Evolutionary conservation across 2,797 vertebrate species (phyloP).

Genomic region (Neosilurus mollespiculum): DNA sequence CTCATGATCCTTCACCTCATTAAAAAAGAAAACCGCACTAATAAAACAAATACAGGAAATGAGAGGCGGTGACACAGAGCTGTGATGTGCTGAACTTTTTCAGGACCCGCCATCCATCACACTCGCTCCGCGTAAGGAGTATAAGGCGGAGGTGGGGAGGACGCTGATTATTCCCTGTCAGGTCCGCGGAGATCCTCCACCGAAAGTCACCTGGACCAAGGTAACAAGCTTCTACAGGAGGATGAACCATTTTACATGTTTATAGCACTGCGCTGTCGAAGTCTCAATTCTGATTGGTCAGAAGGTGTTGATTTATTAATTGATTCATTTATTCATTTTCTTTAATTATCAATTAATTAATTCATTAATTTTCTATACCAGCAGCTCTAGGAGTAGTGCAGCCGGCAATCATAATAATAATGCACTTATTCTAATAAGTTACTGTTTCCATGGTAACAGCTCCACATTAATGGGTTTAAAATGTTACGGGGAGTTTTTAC

Average conservation of each 20-base stretch:
- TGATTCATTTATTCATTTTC: too few species aligned
- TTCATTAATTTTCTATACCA: neutral
- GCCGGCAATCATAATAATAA: neutral
- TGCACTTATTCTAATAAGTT: neutral
- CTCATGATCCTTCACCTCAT: neutral
- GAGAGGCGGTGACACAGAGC: neutral
- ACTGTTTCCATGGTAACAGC: neutral
- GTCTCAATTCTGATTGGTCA: neutral
- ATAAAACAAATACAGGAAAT: neutral
- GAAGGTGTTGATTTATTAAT: neutral
- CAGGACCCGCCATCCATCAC: slow-evolving; percentile 87
- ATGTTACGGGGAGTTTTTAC: neutral
- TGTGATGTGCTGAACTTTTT: slow-evolving; percentile 28
- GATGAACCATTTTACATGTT: neutral
- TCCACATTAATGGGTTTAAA: too few species aligned
- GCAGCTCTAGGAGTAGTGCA: neutral
- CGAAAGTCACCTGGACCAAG: slow-evolving; percentile 84
- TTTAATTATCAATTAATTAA: too few species aligned
- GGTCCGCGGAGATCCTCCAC: slow-evolving; percentile 72
- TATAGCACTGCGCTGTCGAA: neutral
- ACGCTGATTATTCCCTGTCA: slow-evolving; percentile 83
- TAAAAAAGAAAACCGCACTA: neutral
- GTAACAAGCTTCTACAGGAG: slow-evolving; percentile 62
- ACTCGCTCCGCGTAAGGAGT: slow-evolving; percentile 79
- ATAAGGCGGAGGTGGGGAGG: slow-evolving; percentile 81